Evolutionary conservation across 2,888 invertebrate genomes (phyloP).

Genomic region (Norana najaformis): DNA sequence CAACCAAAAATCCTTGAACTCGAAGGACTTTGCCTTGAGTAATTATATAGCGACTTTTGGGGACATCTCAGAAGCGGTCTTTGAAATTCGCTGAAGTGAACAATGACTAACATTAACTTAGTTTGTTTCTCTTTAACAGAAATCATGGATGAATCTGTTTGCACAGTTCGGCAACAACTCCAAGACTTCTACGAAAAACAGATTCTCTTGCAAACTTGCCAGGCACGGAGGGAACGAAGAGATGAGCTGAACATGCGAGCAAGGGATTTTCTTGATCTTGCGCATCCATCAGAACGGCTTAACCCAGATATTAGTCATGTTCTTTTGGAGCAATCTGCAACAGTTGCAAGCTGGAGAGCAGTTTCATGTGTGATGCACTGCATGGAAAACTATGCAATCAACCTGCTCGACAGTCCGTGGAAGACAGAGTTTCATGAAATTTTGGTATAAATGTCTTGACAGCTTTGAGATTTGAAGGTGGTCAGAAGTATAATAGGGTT

Average conservation of each 20-base stretch:
- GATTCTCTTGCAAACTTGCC: background rate
- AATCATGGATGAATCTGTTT: background rate
- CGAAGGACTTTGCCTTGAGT: background rate
- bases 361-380: background rate
- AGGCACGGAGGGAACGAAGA: background rate
- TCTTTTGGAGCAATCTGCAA: background rate
- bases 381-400: background rate
- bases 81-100: background rate
- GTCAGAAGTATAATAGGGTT: background rate
- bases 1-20: background rate
- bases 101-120: background rate
- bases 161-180: background rate
- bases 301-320: background rate
- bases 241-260: background rate
- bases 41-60: too few relatives aligned
- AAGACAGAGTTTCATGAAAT: background rate
- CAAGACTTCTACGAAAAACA: background rate
- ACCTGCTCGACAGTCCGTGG: background rate
- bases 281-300: slow-evolving; percentile 3
- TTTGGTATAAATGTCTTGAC: background rate
- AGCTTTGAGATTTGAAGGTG: background rate
- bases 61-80: background rate
- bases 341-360: background rate
- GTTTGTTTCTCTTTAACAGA: background rate
- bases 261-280: background rate